phyloP scores from a whole-genome alignment of 35 echinoderm and acorn worm species.

The Holothuria glaberrima region DNA sequence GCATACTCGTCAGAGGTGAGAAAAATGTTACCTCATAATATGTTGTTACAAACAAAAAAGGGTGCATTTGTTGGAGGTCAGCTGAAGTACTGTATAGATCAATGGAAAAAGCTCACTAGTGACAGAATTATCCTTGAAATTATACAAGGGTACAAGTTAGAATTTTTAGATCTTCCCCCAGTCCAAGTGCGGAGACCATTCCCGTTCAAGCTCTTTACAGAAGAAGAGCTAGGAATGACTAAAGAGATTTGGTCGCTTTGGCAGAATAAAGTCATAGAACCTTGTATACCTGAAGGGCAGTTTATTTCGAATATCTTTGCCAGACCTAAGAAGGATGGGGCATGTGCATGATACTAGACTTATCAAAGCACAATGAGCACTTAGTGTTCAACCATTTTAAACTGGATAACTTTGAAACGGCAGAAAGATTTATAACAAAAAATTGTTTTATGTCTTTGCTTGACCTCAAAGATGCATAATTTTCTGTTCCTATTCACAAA shows the following conservation, averaged over 20 bases:
- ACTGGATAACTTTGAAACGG: constrained; percentile 34
- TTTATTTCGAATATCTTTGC: constrained; percentile 73
- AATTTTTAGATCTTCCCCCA: constrained; percentile 60
- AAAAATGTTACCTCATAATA: background rate
- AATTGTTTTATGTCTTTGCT: constrained; percentile 55
- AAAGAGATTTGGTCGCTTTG: constrained; percentile 49
- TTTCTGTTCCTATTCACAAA: constrained; percentile 55
- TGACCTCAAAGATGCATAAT: constrained; percentile 68
- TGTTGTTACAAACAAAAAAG: background rate
- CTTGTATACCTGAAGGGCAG: background rate
- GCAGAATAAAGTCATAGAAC: constrained; percentile 67
- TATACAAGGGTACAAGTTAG: constrained; percentile 55
- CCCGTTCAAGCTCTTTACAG: constrained; percentile 39
- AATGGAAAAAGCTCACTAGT: constrained; percentile 30
- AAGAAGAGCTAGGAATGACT: constrained; percentile 3
- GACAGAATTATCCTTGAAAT: constrained; percentile 17
- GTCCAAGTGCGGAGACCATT: constrained; percentile 19
- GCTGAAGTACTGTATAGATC: background rate
- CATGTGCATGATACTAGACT: constrained; percentile 68
- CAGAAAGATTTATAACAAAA: constrained; percentile 31
- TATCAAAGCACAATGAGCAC: constrained; percentile 66
- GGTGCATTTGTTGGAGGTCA: constrained; percentile 38
- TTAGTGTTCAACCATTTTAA: constrained; percentile 55
- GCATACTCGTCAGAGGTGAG: constrained; percentile 29
- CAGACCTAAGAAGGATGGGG: constrained; percentile 68